These are phyloP conservation scores for Conus betulinus DNA, from an alignment of 1,140 invertebrate genomes.

Conservation along the genomic window DNA sequence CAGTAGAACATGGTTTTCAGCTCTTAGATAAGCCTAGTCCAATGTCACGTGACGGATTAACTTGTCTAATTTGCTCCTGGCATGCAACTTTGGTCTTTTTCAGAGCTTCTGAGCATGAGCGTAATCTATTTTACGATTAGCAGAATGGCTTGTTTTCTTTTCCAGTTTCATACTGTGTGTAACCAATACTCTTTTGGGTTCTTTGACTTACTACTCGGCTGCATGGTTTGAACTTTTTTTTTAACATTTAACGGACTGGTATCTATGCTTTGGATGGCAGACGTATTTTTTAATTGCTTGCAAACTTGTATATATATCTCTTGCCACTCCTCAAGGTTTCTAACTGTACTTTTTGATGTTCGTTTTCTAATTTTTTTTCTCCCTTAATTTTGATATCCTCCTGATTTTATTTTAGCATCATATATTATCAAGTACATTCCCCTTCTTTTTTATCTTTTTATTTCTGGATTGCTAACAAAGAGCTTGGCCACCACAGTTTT, in stretches of 20 bases:
- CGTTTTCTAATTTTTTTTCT: not conserved
- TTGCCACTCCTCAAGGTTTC: slow-evolving; percentile 25
- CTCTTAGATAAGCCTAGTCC: slow-evolving; percentile 39
- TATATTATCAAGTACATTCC: not conserved
- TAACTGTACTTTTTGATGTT: slow-evolving; percentile 17
- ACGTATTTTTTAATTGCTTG: slow-evolving; percentile 33
- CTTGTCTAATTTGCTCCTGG: slow-evolving; percentile 19
- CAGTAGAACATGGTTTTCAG: slow-evolving; percentile 14
- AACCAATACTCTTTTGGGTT: slow-evolving; percentile 13
- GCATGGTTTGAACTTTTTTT: slow-evolving; percentile 33
- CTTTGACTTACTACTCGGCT: slow-evolving; percentile 15
- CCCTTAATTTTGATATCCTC: slow-evolving; percentile 8
- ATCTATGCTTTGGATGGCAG: slow-evolving; percentile 22
- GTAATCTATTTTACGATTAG: slow-evolving; percentile 16
- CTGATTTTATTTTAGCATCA: not conserved
- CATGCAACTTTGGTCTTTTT: slow-evolving; percentile 19
- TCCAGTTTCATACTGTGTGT: not conserved
- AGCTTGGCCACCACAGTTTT: slow-evolving; percentile 19
- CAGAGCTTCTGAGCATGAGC: slow-evolving; percentile 15
- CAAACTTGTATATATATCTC: not conserved
- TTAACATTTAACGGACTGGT: slow-evolving; percentile 22
- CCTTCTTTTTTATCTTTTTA: not conserved
- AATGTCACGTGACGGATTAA: slow-evolving; percentile 26
- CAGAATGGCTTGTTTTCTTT: slow-evolving; percentile 25
- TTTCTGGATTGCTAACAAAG: slow-evolving; percentile 17